phyloP scores from a whole-genome alignment of 2,888 invertebrate species.

The Caenorhabditis auriculariae region DNA sequence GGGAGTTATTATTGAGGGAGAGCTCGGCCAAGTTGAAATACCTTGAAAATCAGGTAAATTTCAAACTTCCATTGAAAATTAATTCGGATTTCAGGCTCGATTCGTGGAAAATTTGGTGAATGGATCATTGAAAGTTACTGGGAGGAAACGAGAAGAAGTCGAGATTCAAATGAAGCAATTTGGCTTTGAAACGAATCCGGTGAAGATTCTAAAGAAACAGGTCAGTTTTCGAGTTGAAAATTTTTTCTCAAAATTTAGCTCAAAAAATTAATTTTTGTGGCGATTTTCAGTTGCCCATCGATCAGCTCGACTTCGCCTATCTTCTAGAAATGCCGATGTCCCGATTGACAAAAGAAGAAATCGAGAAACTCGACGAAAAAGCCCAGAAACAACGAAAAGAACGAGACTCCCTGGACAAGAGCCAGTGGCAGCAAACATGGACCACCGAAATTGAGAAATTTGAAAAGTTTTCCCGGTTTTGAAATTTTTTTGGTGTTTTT shows the following conservation, averaged over 20 bases:
- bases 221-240: not conserved
- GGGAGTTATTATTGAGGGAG: constrained; percentile 6
- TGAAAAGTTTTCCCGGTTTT: too few species aligned
- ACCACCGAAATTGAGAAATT: constrained; percentile 19
- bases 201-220: constrained; percentile 3
- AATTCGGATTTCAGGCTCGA: constrained; percentile 8
- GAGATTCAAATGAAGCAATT: constrained; percentile 12
- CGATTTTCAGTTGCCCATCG: too few species aligned
- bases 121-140: constrained; percentile 16
- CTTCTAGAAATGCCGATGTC: constrained; percentile 37
- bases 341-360: constrained; percentile 36
- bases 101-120: constrained; percentile 26
- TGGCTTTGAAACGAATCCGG: constrained; percentile 22
- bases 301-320: constrained; percentile 27
- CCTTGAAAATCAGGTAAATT: constrained; percentile 29
- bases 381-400: constrained; percentile 4
- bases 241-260: not conserved
- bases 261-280: too few species aligned
- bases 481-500: too few species aligned
- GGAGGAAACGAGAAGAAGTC: constrained; percentile 10
- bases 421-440: constrained; percentile 31
- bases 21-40: constrained; percentile 12
- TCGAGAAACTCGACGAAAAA: constrained; percentile 9
- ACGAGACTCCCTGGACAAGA: constrained; percentile 10
- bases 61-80: not conserved